Evolutionary conservation across 2,113 vertebrate genomes (phyloP).

Genomic region (Megaleporinus macrocephalus): DNA sequence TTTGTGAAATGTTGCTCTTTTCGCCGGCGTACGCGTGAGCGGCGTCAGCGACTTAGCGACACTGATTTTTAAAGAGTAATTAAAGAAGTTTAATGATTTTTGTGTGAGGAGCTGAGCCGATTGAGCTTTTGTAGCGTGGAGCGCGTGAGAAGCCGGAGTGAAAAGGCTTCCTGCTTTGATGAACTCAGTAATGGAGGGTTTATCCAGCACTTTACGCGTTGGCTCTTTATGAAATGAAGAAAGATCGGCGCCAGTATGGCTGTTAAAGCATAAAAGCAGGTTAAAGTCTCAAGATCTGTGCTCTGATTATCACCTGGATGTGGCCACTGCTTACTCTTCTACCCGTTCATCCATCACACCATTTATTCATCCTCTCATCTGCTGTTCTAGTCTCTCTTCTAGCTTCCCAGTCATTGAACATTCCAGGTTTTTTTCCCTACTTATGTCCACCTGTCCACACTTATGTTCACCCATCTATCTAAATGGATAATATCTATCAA

Average conservation of each 20-base stretch:
- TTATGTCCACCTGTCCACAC: not conserved
- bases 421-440: not conserved
- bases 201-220: not conserved
- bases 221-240: too few species aligned
- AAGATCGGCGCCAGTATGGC: too few species aligned
- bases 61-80: constrained; percentile 78
- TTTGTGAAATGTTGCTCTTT: constrained; percentile 80
- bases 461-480: not conserved
- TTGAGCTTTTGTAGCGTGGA: constrained; percentile 75
- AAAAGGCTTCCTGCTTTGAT: constrained; percentile 15
- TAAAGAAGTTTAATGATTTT: constrained; percentile 79
- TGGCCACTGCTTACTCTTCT: not conserved
- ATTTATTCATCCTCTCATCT: not conserved
- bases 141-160: constrained; percentile 19
- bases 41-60: constrained; percentile 67
- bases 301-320: too few species aligned
- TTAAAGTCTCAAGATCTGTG: not conserved
- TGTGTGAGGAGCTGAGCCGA: constrained; percentile 70
- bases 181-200: not conserved
- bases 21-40: constrained; percentile 65
- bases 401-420: not conserved
- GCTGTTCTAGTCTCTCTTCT: not conserved
- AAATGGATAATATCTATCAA: too few species aligned
- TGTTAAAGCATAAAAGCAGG: not conserved
- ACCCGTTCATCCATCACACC: not conserved